Percentiles rank a stretch among this genome's conserved stretches.
Conservation (phyloP, 2,888 invertebrate genomes). For the Dermolepida albohirtum region DNA sequence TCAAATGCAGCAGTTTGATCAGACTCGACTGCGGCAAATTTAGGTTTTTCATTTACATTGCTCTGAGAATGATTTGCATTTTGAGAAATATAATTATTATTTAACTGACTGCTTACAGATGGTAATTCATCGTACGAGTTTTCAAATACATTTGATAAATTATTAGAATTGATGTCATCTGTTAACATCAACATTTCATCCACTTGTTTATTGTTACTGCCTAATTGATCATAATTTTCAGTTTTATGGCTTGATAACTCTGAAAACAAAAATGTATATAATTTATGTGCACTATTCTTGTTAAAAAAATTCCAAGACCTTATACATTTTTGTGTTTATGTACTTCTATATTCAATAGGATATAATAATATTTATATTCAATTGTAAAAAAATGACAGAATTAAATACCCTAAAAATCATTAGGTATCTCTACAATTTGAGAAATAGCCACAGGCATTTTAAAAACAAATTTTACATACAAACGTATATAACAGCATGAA, state of each 20-base stretch:
- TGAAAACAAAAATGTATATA: background rate
- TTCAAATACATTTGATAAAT: conserved; percentile 40
- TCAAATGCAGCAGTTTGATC: conserved; percentile 58
- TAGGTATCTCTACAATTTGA: no score
- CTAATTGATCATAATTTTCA: conserved; percentile 17
- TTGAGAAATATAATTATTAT: conserved; percentile 41
- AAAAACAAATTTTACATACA: no score
- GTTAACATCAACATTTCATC: conserved; percentile 40
- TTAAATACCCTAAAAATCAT: no score
- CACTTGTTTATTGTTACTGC: conserved; percentile 22
- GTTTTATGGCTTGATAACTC: background rate
- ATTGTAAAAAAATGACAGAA: no score
- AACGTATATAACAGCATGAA: no score
- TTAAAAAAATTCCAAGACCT: no score
- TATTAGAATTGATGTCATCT: conserved; percentile 10
- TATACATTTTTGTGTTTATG: no score
- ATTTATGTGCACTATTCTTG: no score
- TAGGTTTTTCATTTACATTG: conserved; percentile 15
- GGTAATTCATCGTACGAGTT: conserved; percentile 41
- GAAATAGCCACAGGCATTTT: no score
- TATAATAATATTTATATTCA: no score
- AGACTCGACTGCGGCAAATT: conserved; percentile 59
- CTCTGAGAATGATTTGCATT: conserved; percentile 27
- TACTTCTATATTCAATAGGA: no score
- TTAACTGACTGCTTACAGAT: conserved; percentile 4